A percentile compares a stretch with the other conserved stretches of the same genome.
These are phyloP conservation scores for Scrobipalpa costella DNA, from an alignment of 2,888 invertebrate genomes.

Conservation along the genomic window DNA sequence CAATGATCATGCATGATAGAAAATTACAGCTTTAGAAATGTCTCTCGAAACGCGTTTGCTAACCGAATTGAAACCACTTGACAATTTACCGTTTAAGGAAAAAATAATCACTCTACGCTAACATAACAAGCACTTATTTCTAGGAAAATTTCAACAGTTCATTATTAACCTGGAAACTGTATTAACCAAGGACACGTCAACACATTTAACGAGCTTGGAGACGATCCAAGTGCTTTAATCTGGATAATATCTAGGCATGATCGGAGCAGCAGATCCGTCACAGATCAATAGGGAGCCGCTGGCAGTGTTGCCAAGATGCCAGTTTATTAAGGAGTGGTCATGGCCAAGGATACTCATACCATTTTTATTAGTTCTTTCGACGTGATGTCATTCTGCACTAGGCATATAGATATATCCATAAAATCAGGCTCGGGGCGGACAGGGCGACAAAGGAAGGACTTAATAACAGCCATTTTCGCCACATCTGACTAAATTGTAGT, in stretches of 20 bases:
- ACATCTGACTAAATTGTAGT: no score
- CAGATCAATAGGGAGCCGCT: constrained; percentile 13
- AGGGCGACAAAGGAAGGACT: no score
- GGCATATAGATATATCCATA: no score
- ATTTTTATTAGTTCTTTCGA: not conserved
- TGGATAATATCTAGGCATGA: constrained; percentile 12
- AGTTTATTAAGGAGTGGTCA: constrained; percentile 20
- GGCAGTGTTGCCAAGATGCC: constrained; percentile 14
- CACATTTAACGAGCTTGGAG: constrained; percentile 12
- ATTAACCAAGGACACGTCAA: not conserved
- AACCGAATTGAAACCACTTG: no score
- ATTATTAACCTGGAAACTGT: not conserved
- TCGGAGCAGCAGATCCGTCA: not conserved
- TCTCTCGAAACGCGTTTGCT: no score
- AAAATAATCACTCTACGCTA: not conserved
- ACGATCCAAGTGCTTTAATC: constrained; percentile 14
- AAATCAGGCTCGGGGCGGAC: no score
- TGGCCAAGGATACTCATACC: constrained; percentile 16
- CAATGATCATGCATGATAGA: no score
- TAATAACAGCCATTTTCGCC: no score
- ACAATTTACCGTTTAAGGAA: no score
- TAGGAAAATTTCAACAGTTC: not conserved
- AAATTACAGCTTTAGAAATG: no score
- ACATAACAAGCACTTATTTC: not conserved
- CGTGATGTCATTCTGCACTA: no score